Base-by-base conservation (phyloP, 2,113 vertebrate species). In the Lasiurus borealis region DNA sequence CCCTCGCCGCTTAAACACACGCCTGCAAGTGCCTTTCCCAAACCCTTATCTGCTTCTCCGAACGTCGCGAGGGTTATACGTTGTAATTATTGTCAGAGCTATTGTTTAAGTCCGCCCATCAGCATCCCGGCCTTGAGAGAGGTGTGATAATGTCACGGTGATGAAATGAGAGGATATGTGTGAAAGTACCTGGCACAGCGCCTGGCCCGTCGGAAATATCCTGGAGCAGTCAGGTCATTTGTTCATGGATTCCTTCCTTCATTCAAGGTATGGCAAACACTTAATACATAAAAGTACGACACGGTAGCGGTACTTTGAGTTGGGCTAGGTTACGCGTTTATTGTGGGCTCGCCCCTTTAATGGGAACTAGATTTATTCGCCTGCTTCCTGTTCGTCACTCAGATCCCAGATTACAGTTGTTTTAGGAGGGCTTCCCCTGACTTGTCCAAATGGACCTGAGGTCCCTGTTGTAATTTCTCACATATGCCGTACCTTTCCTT, bases 21-120 rank as follows among this genome's bases (percentile, higher is more conserved):
- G 75, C 34, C 86, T 57, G 44, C n/a, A 85, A 75, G 86, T 57
- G 36, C 25, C 69, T 29, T 50, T 85, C 66, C 69, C 66, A 62
- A 62, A 62, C 16, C 52, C 4, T 34, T 69, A 40, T 75, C 76
- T 86, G 36, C 25, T 72, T 59, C 25, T 88, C 36, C 68, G 54
- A 80, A 82, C 25, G 50, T 94, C 29, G n/a, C 34, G 46, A 52
- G 27, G 9, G 9, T 91, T 85, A 7, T 40, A 81, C 64, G 88
- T 95, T 31, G 40, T 16, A 68, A 48, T 78, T 93, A 77, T 92
- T 82, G 93, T 94, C 59, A 76, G 62, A 90, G 23, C 25, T 52
- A 40, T 23, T 85, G 59, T 90, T 92, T 57, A 64, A 77, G 73
- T 72, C 73, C 44, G 46, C 68, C 80, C 8, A 21, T 59, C 46